Evolutionary conservation across 2,797 vertebrate species (phyloP).

Genomic region (Sparus aurata): DNA sequence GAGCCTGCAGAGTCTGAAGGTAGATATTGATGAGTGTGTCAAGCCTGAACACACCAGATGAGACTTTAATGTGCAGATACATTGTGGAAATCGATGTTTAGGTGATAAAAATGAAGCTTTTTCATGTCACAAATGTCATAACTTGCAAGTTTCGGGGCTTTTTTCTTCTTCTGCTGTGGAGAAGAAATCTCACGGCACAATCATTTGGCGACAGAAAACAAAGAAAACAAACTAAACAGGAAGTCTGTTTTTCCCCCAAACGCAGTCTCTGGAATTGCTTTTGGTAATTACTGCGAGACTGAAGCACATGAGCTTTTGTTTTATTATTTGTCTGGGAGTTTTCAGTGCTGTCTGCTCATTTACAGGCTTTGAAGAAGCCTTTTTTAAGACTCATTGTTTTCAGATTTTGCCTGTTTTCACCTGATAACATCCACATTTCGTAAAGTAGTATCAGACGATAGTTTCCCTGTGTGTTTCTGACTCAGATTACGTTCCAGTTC

Average conservation of each 20-base stretch:
- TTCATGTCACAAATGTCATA: background rate
- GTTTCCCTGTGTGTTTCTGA: background rate
- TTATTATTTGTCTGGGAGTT: background rate
- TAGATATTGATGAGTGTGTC: background rate
- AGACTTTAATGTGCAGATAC: background rate
- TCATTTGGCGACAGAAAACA: background rate
- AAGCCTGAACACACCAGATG: background rate
- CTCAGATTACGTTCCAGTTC: background rate
- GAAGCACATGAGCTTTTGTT: background rate
- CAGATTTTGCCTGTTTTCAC: background rate
- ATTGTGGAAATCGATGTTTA: background rate
- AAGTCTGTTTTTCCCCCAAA: conserved; percentile 15
- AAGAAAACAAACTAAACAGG: conserved; percentile 12
- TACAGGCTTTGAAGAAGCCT: background rate
- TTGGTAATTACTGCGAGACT: conserved; percentile 34
- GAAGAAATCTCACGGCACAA: background rate
- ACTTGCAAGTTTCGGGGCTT: background rate
- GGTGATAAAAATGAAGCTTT: background rate
- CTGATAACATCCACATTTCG: background rate
- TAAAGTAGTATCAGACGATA: background rate
- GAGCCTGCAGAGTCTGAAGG: background rate
- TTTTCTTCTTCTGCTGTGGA: background rate
- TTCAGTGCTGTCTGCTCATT: background rate
- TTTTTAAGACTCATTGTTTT: background rate
- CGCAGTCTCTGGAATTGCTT: conserved; percentile 21